Conservation (phyloP, 2,797 vertebrate species). For the Scarus forsteni region DNA sequence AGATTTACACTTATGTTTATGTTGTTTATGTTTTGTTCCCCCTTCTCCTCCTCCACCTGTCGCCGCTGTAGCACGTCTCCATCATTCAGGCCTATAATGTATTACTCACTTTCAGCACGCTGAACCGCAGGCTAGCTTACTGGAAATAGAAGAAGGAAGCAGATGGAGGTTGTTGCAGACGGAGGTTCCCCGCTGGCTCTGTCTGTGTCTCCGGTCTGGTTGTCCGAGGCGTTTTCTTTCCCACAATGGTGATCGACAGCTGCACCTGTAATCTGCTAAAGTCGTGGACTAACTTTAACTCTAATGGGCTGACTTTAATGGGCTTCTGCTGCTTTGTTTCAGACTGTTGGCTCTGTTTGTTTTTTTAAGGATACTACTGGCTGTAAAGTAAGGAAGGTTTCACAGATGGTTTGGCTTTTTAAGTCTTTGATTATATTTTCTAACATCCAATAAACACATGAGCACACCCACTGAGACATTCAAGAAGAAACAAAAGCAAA, state of each 20-base stretch:
- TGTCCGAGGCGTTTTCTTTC: background rate
- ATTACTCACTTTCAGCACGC: background rate
- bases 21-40: background rate
- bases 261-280: slow-evolving; percentile 34
- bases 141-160: slow-evolving; percentile 9
- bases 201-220: background rate
- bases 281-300: slow-evolving; percentile 8
- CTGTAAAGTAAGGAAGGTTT: background rate
- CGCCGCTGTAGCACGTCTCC: background rate
- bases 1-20: background rate
- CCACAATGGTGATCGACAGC: background rate
- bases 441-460: too few relatives aligned
- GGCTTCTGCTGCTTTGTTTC: slow-evolving; percentile 9
- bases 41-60: slow-evolving; percentile 29
- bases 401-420: background rate
- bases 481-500: too few relatives aligned
- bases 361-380: background rate
- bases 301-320: slow-evolving; percentile 14
- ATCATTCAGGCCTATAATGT: slow-evolving; percentile 22
- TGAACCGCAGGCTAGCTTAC: background rate
- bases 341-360: background rate
- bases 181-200: slow-evolving; percentile 33
- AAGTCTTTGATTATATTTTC: background rate
- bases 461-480: too few relatives aligned
- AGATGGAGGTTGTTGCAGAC: slow-evolving; percentile 43